Evolutionary conservation across 2,888 invertebrate species (phyloP).

Genomic region (Sympetrum striolatum): DNA sequence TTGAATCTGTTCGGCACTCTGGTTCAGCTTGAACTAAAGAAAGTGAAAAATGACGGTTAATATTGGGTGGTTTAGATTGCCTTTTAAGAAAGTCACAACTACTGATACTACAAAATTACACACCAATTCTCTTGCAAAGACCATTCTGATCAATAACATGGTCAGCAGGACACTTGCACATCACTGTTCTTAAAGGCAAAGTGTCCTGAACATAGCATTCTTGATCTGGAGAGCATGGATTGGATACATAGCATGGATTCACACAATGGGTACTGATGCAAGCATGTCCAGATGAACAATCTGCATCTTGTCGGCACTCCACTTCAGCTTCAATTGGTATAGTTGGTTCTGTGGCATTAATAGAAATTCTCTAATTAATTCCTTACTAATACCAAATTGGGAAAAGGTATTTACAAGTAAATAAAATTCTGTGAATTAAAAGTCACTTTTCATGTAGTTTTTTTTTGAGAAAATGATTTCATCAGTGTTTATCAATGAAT

Average conservation of each 20-base stretch:
- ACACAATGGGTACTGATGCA: conserved; percentile 79
- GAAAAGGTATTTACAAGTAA: background rate
- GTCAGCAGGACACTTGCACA: conserved; percentile 85
- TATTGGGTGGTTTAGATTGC: background rate
- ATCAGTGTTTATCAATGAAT: too few species aligned
- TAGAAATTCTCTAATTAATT: background rate
- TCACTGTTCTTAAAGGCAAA: conserved; percentile 80
- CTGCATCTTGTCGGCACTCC: conserved; percentile 77
- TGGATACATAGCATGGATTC: conserved; percentile 74
- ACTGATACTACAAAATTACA: conserved; percentile 45
- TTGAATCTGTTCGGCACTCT: conserved; percentile 75
- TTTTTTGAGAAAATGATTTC: too few species aligned
- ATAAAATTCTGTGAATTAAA: too few species aligned
- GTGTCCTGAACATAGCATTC: conserved; percentile 81
- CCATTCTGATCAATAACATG: conserved; percentile 76
- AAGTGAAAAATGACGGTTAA: background rate
- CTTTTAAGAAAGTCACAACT: background rate
- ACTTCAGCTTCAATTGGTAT: conserved; percentile 54
- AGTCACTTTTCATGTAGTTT: too few species aligned
- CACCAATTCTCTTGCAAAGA: conserved; percentile 69
- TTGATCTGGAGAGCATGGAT: conserved; percentile 79
- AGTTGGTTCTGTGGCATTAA: conserved; percentile 49
- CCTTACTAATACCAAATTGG: background rate
- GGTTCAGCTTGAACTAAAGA: conserved; percentile 60
- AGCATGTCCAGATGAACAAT: conserved; percentile 76